Evolutionary conservation across 2,797 vertebrate genomes (phyloP).

Genomic region (Ataeniobius toweri): DNA sequence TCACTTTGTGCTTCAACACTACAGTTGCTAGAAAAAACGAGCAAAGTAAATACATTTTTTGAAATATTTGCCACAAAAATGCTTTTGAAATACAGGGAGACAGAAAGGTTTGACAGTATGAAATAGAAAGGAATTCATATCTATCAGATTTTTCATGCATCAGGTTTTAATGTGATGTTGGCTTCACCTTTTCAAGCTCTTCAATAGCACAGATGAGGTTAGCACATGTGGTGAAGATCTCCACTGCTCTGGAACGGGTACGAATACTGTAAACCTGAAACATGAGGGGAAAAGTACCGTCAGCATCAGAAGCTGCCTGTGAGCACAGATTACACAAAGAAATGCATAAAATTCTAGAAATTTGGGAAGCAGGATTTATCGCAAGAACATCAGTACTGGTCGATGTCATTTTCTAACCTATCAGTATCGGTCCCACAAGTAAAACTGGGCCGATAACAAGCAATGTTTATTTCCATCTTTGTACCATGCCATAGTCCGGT

Average conservation of each 20-base stretch:
- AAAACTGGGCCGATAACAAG: neutral
- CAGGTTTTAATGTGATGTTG: neutral
- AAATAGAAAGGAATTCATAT: neutral
- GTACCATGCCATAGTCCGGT: too few species aligned
- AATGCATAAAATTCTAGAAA: neutral
- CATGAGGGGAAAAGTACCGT: neutral
- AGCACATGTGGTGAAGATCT: conserved; percentile 98
- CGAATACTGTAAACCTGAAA: conserved; percentile 94
- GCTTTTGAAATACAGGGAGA: neutral
- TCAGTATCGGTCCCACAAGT: neutral
- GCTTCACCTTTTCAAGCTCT: conserved; percentile 91
- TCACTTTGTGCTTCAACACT: too few species aligned
- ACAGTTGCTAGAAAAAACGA: neutral
- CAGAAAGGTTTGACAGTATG: neutral
- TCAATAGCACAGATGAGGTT: conserved; percentile 99
- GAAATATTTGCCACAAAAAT: neutral
- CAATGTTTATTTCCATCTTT: too few species aligned
- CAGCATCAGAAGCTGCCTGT: neutral
- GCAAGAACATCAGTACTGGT: neutral
- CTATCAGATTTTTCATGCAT: neutral
- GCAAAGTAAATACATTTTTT: neutral
- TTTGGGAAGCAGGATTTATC: neutral
- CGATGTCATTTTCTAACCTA: neutral
- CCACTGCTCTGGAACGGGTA: conserved; percentile 93
- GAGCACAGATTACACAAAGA: neutral